Conservation (phyloP, 2,113 vertebrate genomes). For the Leucopsar rothschildi region DNA sequence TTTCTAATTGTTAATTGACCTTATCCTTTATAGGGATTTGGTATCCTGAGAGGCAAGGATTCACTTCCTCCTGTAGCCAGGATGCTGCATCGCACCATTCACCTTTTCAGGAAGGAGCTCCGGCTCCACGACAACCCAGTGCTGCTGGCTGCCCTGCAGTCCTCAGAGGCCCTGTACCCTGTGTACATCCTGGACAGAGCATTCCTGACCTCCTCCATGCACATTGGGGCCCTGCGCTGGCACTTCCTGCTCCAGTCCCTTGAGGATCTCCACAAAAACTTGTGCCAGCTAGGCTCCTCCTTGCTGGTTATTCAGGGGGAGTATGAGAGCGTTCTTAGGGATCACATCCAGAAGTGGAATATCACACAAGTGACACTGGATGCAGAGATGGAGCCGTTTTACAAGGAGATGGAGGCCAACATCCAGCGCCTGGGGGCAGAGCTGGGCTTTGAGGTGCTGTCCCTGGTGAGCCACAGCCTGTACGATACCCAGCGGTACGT, state of each 20-base stretch:
- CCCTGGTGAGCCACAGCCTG: constrained; percentile 58
- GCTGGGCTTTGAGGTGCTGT: constrained; percentile 54
- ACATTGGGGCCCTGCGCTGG: constrained; percentile 44
- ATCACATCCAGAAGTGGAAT: constrained; percentile 41
- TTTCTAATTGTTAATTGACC: background rate
- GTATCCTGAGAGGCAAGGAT: background rate
- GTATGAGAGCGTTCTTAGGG: background rate
- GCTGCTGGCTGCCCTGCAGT: constrained; percentile 54
- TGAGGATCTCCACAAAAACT: constrained; percentile 49
- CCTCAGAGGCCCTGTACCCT: constrained; percentile 40
- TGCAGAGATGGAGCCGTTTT: constrained; percentile 55
- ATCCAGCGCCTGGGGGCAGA: constrained; percentile 43
- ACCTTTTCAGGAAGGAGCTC: constrained; percentile 68
- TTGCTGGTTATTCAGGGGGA: constrained; percentile 62
- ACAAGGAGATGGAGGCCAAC: constrained; percentile 55
- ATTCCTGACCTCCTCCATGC: constrained; percentile 22
- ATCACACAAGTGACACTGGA: constrained; percentile 64
- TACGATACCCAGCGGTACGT: constrained; percentile 49
- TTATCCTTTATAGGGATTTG: background rate
- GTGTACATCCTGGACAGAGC: constrained; percentile 56
- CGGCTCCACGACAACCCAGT: constrained; percentile 65
- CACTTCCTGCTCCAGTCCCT: constrained; percentile 65
- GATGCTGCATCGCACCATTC: constrained; percentile 58
- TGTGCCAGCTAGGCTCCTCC: constrained; percentile 42
- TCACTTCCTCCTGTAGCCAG: background rate